phyloP scores from a whole-genome alignment of 2,797 vertebrate species.

The Acanthurus tractus region DNA sequence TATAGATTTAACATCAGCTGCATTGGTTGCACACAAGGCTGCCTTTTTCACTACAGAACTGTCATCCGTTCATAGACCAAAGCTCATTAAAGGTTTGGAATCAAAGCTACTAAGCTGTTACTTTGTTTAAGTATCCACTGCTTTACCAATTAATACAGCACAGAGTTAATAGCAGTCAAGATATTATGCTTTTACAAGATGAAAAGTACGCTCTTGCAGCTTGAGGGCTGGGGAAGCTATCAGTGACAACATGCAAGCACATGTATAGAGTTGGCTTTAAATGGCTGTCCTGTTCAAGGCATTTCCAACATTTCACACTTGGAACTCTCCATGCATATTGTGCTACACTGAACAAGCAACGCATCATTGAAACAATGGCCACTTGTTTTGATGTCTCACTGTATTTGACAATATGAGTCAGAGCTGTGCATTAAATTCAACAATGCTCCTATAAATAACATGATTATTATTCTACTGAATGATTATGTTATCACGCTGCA shows the following conservation, averaged over 20 bases:
- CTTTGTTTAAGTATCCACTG: constrained; percentile 17
- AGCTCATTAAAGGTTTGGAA: constrained; percentile 30
- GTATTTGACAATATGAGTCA: constrained; percentile 30
- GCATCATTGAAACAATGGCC: constrained; percentile 25
- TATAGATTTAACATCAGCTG: constrained; percentile 15
- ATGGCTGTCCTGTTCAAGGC: constrained; percentile 27
- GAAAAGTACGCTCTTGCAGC: constrained; percentile 29
- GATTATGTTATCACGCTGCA: constrained; percentile 1
- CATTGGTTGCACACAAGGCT: constrained; percentile 8
- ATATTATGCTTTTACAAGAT: constrained; percentile 24
- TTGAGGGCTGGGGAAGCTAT: constrained; percentile 22
- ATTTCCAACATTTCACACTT: constrained; percentile 37
- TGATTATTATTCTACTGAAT: constrained; percentile 23
- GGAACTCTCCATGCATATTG: constrained; percentile 7
- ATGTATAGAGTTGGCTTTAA: constrained; percentile 17
- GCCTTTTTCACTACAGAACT: neutral
- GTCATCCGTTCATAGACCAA: constrained; percentile 13
- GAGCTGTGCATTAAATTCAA: constrained; percentile 14
- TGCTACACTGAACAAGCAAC: constrained; percentile 16
- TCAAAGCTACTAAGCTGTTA: constrained; percentile 40
- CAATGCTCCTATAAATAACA: constrained; percentile 39
- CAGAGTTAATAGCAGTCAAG: constrained; percentile 25
- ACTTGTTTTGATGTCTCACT: constrained; percentile 23
- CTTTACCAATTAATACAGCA: constrained; percentile 50
- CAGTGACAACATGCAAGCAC: constrained; percentile 15